Base-by-base conservation (phyloP, 2,797 vertebrate species). In the Anguilla anguilla region DNA sequence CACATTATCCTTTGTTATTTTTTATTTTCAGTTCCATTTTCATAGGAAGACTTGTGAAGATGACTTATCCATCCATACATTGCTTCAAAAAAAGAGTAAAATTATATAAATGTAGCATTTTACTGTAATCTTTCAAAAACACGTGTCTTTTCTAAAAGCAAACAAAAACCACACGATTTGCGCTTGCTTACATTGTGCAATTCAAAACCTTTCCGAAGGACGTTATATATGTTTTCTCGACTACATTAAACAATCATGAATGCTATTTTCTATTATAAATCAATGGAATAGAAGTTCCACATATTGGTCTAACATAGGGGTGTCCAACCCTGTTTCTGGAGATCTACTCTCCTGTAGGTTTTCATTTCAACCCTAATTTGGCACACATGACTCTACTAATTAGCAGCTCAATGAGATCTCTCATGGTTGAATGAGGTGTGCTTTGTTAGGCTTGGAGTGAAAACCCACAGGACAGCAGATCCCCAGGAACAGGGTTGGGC, bases 221-320 rank as follows among this genome's bases (percentile, higher is more conserved):
- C n/a, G 22, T n/a, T 74, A 74, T 88, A 64, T 17, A 22, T 22
- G 10, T n/a, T 79, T 77, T 88, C 7, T 19, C 19, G 5, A 74
- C 83, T 79, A 79, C 69, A 84, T 72, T 46, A 87, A 72, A 53
- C 69, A 72, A 31, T 61, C 39, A 77, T 77, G 22, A 88, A 88
- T 77, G 67, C 53, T 69, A 51, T 77, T 82, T 79, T 15, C 69
- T 55, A 72, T 19, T 25, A 84, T 57, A 72, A 39, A 79, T 79
- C 1, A 43, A 79, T 43, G 39, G 35, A 64, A 87, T 77, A 61
- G 22, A 28, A 6, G 6, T 69, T 69, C 2, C 64, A 69, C n/a
- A 69, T 69, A 69, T n/a, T 69, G 25, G 64, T 69, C 43, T 46
- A 46, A 46, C 43, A 46, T 43, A 46, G 43, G 43, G 43, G 43